A percentile compares a stretch with the other conserved stretches of the same genome.
Evolutionary conservation across 2,888 invertebrate species (phyloP).

Genomic region (Sphinx pinastri): DNA sequence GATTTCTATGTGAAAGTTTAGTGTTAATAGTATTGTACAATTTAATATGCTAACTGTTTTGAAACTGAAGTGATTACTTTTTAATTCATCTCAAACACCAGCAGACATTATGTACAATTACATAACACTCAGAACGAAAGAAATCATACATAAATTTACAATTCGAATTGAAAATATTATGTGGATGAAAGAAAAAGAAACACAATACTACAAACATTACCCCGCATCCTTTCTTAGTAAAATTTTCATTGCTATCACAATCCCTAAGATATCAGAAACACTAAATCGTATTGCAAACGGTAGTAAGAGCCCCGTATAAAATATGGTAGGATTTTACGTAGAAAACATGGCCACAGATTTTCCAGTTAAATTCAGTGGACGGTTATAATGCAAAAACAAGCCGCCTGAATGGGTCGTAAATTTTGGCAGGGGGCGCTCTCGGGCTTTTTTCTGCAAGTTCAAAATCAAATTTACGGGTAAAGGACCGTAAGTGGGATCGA

Average conservation of each 20-base stretch:
- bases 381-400: conserved; percentile 69
- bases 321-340: conserved; percentile 55
- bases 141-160: no score
- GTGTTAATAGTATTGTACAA: not conserved
- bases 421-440: conserved; percentile 59
- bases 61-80: not conserved
- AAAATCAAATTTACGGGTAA: conserved; percentile 64
- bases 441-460: conserved; percentile 62
- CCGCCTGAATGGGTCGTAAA: conserved; percentile 65
- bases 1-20: conserved; percentile 5
- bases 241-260: not conserved
- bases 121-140: no score
- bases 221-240: not conserved
- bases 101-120: no score
- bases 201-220: no score
- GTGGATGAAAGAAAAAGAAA: no score
- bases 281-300: not conserved
- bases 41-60: not conserved
- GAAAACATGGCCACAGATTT: conserved; percentile 64
- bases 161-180: no score
- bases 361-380: conserved; percentile 58
- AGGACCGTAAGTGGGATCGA: conserved; percentile 42
- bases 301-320: conserved; percentile 17
- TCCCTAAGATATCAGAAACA: not conserved
- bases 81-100: no score